These are phyloP conservation scores for Halcyon chelicuti DNA, from an alignment of 2,797 vertebrate species.

Conservation along the genomic window DNA sequence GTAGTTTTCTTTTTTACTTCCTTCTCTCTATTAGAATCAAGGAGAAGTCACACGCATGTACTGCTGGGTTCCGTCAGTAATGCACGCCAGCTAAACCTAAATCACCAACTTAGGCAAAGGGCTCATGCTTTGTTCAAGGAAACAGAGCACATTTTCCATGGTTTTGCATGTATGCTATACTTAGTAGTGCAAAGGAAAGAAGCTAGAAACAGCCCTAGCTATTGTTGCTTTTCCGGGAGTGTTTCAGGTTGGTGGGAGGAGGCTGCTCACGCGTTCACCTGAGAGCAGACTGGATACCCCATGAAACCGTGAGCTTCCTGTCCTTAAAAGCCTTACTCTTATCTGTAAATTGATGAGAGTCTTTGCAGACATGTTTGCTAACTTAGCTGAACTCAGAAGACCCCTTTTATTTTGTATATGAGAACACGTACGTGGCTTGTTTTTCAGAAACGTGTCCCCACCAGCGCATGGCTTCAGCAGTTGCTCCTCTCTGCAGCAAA, in stretches of 20 bases:
- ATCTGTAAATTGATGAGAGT: not conserved
- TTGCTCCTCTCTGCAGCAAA: not conserved
- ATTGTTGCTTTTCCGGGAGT: not conserved
- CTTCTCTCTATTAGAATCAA: fast-evolving
- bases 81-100: not conserved
- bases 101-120: not conserved
- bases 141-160: not conserved
- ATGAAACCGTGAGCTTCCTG: not conserved
- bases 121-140: not conserved
- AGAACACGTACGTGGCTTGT: not conserved
- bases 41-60: not conserved
- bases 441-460: not conserved
- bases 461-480: fast-evolving
- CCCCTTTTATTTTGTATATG: not conserved
- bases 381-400: not conserved
- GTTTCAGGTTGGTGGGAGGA: not conserved
- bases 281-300: not conserved
- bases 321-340: not conserved
- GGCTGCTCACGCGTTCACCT: not conserved
- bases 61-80: not conserved
- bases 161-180: not conserved
- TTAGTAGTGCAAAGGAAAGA: not conserved
- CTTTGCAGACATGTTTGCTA: not conserved
- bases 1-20: not conserved
- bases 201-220: not conserved